These are phyloP conservation scores for Beroe ovata DNA, from an alignment of 37 sponge, comb jelly and placozoan genomes.

Conservation along the genomic window DNA sequence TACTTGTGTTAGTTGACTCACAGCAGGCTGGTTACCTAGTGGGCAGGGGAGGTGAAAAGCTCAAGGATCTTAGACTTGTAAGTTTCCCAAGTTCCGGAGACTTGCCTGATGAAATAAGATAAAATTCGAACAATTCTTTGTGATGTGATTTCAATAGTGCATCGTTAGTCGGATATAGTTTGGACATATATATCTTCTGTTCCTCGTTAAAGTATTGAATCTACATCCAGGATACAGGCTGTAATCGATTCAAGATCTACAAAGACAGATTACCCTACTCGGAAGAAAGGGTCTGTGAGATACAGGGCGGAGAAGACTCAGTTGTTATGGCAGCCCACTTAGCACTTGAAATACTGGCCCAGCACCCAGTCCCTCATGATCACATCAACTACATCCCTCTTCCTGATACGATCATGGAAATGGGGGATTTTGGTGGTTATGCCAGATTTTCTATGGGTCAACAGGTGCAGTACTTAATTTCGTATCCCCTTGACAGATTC, in stretches of 20 bases:
- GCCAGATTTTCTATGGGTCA: background rate
- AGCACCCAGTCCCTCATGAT: constrained; percentile 8
- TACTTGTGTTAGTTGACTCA: constrained; percentile 17
- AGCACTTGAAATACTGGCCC: constrained; percentile 6
- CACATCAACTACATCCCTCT: constrained; percentile 4
- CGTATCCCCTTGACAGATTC: no score
- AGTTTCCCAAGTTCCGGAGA: background rate
- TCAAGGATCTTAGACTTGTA: constrained; percentile 24
- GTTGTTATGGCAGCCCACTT: background rate
- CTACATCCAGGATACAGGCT: background rate
- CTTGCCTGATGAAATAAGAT: no score
- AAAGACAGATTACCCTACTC: constrained; percentile 48
- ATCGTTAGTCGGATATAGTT: no score
- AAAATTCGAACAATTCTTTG: no score
- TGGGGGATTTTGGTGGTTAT: constrained; percentile 28
- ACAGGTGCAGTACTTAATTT: no score
- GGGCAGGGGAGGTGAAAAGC: constrained; percentile 1
- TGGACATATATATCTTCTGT: no score
- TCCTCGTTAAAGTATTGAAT: no score
- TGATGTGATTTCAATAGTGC: no score
- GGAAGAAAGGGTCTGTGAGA: constrained; percentile 45
- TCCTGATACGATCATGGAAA: background rate
- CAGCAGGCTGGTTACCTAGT: constrained; percentile 19
- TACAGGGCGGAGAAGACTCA: constrained; percentile 8
- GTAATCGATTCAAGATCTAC: constrained; percentile 56